Base-by-base conservation (phyloP, 53 echinoderm and acorn worm genomes). In the Holothuria scabra region DNA sequence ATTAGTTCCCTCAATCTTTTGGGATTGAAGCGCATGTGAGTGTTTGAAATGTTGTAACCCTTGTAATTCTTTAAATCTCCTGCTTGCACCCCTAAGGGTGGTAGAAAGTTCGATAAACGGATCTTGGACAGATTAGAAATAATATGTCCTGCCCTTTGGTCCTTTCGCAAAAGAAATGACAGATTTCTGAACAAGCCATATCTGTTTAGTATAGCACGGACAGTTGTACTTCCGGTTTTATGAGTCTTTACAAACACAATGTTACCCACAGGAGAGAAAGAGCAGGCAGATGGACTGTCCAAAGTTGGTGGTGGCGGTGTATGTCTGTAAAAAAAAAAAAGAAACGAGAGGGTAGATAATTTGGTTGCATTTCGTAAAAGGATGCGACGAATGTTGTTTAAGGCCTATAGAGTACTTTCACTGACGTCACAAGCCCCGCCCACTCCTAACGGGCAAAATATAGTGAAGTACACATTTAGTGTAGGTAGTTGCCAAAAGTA, bases 201-300 rank as follows among this genome's bases (percentile, higher is more conserved):
- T 13, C 88, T 81, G 60, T 91, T 88, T 1, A 91, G 21, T 8
- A 91, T 55, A 29, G 56, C 46, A 11, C 66, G 52, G 26, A 91
- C 3, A 6, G 91, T 91, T 46, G 91, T 91, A 34, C 91, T 85
- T 44, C 88, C 91, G 12, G 91, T 91, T 31, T 91, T 91, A 69
- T 87, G 91, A 4, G 87, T 91, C 59, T 91, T 91, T 16, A 87
- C 71, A 33, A 87, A 91, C 23, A 78, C 75, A 19, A 91, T 67
- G 30, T 91, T 91, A 3, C 78, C 78, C 8, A 56, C 32, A 25
- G 78, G 57, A 8, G 28, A 4, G 58, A 23, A 56, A 13, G 21
- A 20, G 23, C 13, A 2, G 24, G 29, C n/a, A 57, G 59, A 29
- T 28, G 19, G 30, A 3, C 34, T 13, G 20, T 69, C 31, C 9